These are phyloP conservation scores for Argya squamiceps DNA, from an alignment of 2,797 vertebrate genomes.

Conservation along the genomic window DNA sequence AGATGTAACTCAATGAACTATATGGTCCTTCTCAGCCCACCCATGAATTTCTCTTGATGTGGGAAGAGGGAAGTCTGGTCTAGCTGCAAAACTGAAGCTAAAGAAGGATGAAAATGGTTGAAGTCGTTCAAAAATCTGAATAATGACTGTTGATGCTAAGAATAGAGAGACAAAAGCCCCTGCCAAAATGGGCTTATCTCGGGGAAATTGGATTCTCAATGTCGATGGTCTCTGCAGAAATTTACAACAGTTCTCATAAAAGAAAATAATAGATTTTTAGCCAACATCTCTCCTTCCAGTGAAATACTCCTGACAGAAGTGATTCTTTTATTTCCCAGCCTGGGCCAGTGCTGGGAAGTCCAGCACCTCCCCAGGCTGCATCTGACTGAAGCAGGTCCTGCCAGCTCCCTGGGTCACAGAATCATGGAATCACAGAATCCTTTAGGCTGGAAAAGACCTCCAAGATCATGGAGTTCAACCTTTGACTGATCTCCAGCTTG, in stretches of 20 bases:
- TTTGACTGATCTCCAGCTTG: background rate
- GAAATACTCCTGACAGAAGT: background rate
- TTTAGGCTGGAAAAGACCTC: background rate
- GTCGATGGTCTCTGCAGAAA: background rate
- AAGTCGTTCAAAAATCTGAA: background rate
- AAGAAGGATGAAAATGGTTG: background rate
- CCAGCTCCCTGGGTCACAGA: background rate
- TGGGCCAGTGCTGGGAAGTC: background rate
- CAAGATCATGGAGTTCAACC: accelerated
- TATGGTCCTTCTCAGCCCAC: background rate
- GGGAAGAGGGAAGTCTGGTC: background rate
- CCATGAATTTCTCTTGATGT: background rate
- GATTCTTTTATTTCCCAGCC: background rate
- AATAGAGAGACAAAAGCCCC: background rate
- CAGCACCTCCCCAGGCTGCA: background rate
- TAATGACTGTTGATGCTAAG: background rate
- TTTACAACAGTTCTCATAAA: background rate
- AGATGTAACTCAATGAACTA: background rate
- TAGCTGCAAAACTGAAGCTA: background rate
- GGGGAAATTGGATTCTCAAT: background rate
- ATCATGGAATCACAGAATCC: background rate
- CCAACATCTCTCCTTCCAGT: background rate
- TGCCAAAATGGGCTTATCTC: constrained; percentile 37
- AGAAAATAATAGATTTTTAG: background rate
- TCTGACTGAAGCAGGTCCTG: background rate